These are phyloP conservation scores for Lophotriccus pileatus DNA, from an alignment of 2,797 vertebrate genomes.

Conservation along the genomic window DNA sequence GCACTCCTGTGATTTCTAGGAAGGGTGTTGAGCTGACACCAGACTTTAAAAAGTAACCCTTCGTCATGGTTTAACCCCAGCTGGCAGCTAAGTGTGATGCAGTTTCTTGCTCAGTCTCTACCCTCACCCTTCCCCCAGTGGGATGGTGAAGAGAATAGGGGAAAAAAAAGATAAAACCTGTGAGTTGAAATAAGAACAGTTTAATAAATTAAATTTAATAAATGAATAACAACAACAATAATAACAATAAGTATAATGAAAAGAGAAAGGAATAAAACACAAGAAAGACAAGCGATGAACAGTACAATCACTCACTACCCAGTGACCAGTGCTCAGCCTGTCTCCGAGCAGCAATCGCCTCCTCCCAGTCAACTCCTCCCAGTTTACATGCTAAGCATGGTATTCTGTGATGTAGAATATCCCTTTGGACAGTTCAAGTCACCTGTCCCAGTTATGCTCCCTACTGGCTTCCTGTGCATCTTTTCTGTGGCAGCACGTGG, in stretches of 20 bases:
- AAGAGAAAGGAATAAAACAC: background rate
- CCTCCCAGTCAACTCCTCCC: background rate
- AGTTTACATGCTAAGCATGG: background rate
- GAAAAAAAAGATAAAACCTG: background rate
- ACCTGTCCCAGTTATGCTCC: accelerated
- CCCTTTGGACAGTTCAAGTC: background rate
- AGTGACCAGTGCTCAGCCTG: background rate
- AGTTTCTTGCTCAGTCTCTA: background rate
- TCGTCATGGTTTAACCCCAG: background rate
- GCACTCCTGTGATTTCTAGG: background rate
- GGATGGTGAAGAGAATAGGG: background rate
- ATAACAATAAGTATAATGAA: background rate
- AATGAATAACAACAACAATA: background rate
- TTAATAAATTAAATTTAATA: background rate
- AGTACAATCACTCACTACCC: background rate
- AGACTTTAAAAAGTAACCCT: background rate
- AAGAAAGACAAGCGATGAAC: background rate
- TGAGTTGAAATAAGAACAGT: background rate
- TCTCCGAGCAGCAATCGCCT: background rate
- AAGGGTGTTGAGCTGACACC: background rate
- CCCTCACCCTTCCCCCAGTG: accelerated
- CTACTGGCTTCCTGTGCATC: background rate
- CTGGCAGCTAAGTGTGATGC: background rate
- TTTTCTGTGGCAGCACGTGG: background rate
- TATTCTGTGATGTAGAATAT: accelerated